Evolutionary conservation across 2,888 invertebrate genomes (phyloP).

Genomic region (Schrankia costaestrigalis): DNA sequence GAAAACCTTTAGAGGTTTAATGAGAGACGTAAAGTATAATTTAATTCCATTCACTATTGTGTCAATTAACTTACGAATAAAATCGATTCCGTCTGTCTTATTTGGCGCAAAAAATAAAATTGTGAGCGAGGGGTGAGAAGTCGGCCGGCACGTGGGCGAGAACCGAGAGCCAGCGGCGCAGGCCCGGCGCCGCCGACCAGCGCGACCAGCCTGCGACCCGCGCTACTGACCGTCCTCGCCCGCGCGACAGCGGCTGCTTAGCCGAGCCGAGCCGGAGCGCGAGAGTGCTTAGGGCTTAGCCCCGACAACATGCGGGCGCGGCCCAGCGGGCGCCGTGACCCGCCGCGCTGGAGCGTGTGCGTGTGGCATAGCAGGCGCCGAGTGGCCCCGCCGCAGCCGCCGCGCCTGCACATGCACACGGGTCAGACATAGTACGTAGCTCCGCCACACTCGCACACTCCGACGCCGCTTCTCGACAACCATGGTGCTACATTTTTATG

Average conservation of each 20-base stretch:
- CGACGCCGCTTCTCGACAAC: slow-evolving; percentile 65
- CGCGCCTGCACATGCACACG: slow-evolving; percentile 78
- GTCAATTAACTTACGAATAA: slow-evolving; percentile 63
- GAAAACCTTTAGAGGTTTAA: slow-evolving; percentile 31
- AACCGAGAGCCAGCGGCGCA: slow-evolving; percentile 41
- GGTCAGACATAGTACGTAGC: slow-evolving; percentile 45
- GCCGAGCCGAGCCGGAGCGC: slow-evolving; percentile 68
- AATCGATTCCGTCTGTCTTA: slow-evolving; percentile 42
- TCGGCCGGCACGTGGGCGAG: slow-evolving; percentile 52
- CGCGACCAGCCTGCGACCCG: too few relatives aligned
- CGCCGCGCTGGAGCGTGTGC: slow-evolving; percentile 18
- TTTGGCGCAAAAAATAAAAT: slow-evolving; percentile 54
- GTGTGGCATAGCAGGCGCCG: slow-evolving; percentile 39
- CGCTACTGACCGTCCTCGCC: slow-evolving; percentile 35
- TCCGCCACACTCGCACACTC: slow-evolving; percentile 36
- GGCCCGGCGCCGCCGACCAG: slow-evolving; percentile 29
- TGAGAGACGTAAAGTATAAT: slow-evolving; percentile 36
- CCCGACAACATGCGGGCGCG: slow-evolving; percentile 63
- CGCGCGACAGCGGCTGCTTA: slow-evolving; percentile 72
- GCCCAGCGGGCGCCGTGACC: slow-evolving; percentile 37
- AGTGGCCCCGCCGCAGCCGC: slow-evolving; percentile 58
- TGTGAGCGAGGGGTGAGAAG: slow-evolving; percentile 52
- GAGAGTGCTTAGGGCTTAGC: slow-evolving; percentile 64
- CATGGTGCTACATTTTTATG: slow-evolving; percentile 23
- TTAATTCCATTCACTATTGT: slow-evolving; percentile 41